Evolutionary conservation across 2,113 vertebrate genomes (phyloP), one percentile per base, ranked within the genome.

Genomic region (Anoura caudifer): DNA sequence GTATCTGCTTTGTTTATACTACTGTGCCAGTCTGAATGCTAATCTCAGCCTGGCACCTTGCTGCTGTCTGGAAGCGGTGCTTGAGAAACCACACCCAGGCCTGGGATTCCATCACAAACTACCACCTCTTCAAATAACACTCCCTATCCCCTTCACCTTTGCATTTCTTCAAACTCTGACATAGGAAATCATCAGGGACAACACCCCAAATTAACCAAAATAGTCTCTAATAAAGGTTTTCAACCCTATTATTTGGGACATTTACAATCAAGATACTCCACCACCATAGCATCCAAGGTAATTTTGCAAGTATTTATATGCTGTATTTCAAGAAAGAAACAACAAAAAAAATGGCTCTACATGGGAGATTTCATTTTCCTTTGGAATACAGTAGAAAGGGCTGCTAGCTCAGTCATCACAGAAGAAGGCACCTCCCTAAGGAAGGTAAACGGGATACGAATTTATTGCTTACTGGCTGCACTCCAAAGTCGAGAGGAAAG

Each of bases 21-120:
- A 2, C 89, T 52, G 0, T 20, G 70, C 92, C 73, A 38, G n/a
- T 52, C 87, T 90, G 8, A 31, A 92, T 82, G 97, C 90, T 90
- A 95, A 92, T 97, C 98, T 97, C 92, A 96, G 96, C 87, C 43
- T 95, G 97, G 85, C 98, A 97, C 91, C 96, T 92, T 56, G 22
- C 20, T 88, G 61, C 93, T 70, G 88, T 95, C 97, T 92, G 56
- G 90, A 95, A 91, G 94, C 47, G 80, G 90, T 59, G 85, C 95
- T 96, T 95, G 61, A 43, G n/a, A 75, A 94, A 90, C 97, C 86
- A 92, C 95, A 96, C 98, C 98, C 45, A 97, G 63, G 70, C 90
- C 94, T 96, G 92, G 88, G 95, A 95, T 97, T 87, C 96, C 84
- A 90, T 87, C 95, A 80, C 95, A 95, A 92, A 92, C 92, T 95